Percentiles rank a stretch among this genome's conserved stretches.
phyloP scores from a whole-genome alignment of 2,113 vertebrate species.

The Triplophysa siluroides region DNA sequence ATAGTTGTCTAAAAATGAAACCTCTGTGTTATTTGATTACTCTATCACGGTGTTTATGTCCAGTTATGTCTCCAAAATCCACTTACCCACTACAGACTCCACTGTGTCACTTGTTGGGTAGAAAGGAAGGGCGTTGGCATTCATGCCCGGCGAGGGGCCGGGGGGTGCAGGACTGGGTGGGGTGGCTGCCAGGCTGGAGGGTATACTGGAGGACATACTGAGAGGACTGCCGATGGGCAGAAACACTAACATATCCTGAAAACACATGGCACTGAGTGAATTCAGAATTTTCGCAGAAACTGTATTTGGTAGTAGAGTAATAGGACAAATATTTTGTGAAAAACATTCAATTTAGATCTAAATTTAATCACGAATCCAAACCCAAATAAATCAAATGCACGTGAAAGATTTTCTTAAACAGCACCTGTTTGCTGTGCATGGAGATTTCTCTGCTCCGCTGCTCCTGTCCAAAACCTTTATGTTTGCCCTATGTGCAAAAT shows the following conservation, averaged over 20 bases:
- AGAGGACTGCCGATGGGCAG: slow-evolving; percentile 92
- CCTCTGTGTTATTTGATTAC: too few species aligned
- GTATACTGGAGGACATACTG: slow-evolving; percentile 95
- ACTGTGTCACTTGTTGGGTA: slow-evolving; percentile 98
- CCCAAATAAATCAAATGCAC: too few species aligned
- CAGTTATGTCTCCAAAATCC: neutral
- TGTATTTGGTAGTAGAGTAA: too few species aligned
- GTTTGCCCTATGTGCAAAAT: slow-evolving; percentile 79
- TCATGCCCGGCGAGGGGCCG: slow-evolving; percentile 92
- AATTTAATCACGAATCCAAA: neutral
- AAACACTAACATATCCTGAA: slow-evolving; percentile 89
- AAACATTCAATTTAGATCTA: neutral
- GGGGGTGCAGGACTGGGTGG: slow-evolving; percentile 91
- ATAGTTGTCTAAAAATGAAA: too few species aligned
- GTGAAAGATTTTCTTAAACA: neutral
- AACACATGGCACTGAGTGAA: slow-evolving; percentile 13
- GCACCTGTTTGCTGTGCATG: slow-evolving; percentile 93
- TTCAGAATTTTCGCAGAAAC: neutral
- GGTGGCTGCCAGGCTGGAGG: slow-evolving; percentile 93
- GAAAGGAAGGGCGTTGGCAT: slow-evolving; percentile 96
- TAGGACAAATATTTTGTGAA: too few species aligned
- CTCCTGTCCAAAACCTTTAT: slow-evolving; percentile 88
- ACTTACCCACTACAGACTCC: slow-evolving; percentile 95
- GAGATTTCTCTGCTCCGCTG: slow-evolving; percentile 85
- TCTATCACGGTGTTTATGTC: neutral